Base-by-base conservation (phyloP, 2,888 invertebrate genomes). In the Alloscopus bannaensis region DNA sequence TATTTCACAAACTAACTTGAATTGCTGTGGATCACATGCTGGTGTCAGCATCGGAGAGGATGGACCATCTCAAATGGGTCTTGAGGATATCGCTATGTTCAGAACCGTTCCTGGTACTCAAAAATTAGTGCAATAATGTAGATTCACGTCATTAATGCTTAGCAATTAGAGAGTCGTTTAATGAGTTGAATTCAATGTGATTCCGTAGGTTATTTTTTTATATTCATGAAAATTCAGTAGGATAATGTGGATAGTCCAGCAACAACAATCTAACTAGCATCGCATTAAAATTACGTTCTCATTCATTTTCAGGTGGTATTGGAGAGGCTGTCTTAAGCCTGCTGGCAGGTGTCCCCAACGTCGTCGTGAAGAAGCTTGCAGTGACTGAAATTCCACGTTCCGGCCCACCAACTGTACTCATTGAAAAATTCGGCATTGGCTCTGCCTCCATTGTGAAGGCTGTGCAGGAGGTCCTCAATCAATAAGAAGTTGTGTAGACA, bases 21-120 rank as follows among this genome's bases (percentile, higher is more conserved):
- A 99, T 90, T 95, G 98, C 88, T 96, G 91, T 80, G 98, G 98
- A 0, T 99, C 99, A 0, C 99, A 99, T 90, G 97, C 96, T 89
- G 99, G 99, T 52, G 94, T 98, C 24, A 97, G 97, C 87, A 99
- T 99, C 89, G 99, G 98, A 36, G 98, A 98, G 90, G 99, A 99
- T 90, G 99, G 99, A 0, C 99, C 99, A 20, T 96, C 96, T 73
- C 99, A 99, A 90, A 99, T 99, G 99, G 99, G 97, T 3, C 91
- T 99, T n/a, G 99, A 99, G 90, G 99, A 99, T 89, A 88, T 99
- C 77, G 95, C 97, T 0, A 91, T 99, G 91, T 99, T 99, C 93
- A 92, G 99, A 50, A 89, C 95, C 3, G 92, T 99, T 84, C 97
- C 98, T 69, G 94, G 94, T 79, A 81, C 8, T 31, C 18, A 57